These are phyloP conservation scores for Notodonta ziczac DNA, from an alignment of 2,888 invertebrate species.

Conservation along the genomic window DNA sequence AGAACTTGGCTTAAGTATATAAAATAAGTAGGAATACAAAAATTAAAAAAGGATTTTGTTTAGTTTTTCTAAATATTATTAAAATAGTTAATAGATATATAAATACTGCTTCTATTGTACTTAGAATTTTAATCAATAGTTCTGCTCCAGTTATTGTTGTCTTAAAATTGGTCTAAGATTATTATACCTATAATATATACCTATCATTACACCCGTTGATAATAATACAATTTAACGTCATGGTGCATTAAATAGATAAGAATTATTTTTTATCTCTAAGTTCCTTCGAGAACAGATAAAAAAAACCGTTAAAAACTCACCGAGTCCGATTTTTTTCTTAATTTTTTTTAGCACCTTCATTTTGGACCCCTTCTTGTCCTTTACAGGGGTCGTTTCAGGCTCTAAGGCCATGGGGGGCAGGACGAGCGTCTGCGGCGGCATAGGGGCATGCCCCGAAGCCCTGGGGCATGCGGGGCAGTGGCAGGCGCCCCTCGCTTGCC, in stretches of 20 bases:
- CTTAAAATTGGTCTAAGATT: no score
- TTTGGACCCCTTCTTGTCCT: constrained; percentile 85
- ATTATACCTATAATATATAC: no score
- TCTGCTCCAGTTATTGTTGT: no score
- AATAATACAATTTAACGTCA: no score
- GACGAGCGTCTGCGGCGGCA: constrained; percentile 77
- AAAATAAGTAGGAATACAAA: no score
- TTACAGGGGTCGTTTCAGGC: constrained; percentile 74
- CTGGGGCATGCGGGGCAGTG: constrained; percentile 82
- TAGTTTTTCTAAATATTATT: no score
- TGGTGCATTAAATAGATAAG: background rate
- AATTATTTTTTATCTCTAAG: background rate
- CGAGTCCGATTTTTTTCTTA: constrained; percentile 93
- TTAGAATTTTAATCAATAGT: no score
- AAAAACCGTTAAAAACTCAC: constrained; percentile 85
- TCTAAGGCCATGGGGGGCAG: constrained; percentile 79
- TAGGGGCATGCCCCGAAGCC: constrained; percentile 67
- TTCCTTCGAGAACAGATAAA: background rate
- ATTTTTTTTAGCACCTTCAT: constrained; percentile 96
- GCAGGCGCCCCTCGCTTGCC: constrained; percentile 82
- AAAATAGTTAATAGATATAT: no score
- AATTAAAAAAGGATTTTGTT: no score
- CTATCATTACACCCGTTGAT: no score
- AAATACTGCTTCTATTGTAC: no score
- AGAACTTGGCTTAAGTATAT: no score